Evolutionary conservation across 2,113 vertebrate species (phyloP), one percentile per base, ranked within the genome.

Genomic region (Burhinus bistriatus): DNA sequence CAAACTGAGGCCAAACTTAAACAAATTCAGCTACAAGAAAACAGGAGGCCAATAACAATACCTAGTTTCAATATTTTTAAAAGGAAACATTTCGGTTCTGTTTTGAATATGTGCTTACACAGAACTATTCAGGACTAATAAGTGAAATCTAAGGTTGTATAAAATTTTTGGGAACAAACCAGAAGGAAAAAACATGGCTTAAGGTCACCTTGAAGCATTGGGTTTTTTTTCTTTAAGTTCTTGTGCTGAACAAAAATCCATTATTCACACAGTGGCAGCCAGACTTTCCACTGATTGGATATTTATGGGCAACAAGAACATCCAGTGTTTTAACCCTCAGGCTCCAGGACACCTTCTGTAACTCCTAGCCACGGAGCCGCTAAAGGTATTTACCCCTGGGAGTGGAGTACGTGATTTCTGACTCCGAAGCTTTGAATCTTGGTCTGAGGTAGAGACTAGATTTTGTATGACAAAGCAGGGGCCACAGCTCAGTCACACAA

Each of bases 231-330:
- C 25, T 75, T 70, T 32, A 64, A 64, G 21, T 94, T 87, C 4
- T 34, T 59, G 30, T 32, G 23, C 57, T 72, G 78, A 94, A 82
- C 30, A 87, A 81, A 94, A 95, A 79, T 91, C 65, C 44, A 76
- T 93, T 95, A 91, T 96, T 96, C 91, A 91, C 83, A 89, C 3
- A 64, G 57, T 54, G 66, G 18, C 84, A 83, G 78, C 2, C 30
- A 93, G 81, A 42, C 11, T 95, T 93, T 80, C 22, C 80, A 32
- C 30, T 85, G 87, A 65, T 89, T 89, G 72, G 86, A 76, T 93
- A 87, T 92, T 95, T 97, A 91, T 87, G 65, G 72, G 30, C 44
- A 93, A 84, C 68, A 91, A 89, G 95, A 93, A 84, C 58, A 90
- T 78, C 44, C 69, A 89, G 30, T 69, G 69, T 76, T 95, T 84